Conservation (phyloP, 1,140 invertebrate genomes). For the Delia radicum region DNA sequence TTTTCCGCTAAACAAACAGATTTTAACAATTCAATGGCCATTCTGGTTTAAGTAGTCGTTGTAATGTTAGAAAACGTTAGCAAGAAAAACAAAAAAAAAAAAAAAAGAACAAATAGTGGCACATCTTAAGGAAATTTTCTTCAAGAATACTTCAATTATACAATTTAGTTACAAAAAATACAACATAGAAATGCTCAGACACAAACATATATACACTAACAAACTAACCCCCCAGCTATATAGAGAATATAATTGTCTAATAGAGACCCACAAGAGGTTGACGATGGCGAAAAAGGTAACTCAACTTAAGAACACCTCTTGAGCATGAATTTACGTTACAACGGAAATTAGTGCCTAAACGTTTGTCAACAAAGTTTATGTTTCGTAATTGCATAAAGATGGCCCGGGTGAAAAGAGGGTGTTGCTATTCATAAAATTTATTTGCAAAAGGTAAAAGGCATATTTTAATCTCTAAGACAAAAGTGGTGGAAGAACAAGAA, state of each 20-base stretch:
- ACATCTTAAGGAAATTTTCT: slow-evolving; percentile 14
- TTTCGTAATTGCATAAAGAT: neutral
- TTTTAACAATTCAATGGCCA: slow-evolving; percentile 21
- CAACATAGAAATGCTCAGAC: neutral
- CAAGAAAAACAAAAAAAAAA: no score
- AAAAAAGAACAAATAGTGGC: neutral
- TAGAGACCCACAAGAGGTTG: neutral
- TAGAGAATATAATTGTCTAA: neutral
- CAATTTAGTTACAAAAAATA: neutral
- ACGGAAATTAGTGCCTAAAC: slow-evolving; percentile 17
- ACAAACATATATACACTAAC: neutral
- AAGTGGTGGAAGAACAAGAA: neutral
- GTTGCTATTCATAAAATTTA: neutral
- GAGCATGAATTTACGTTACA: neutral
- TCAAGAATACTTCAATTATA: slow-evolving; percentile 19
- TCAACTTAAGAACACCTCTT: neutral
- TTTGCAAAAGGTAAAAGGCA: neutral
- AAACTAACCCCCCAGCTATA: neutral
- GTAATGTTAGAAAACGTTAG: no score
- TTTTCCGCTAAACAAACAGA: slow-evolving; percentile 12
- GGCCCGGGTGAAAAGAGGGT: neutral
- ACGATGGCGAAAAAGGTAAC: neutral
- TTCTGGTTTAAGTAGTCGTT: slow-evolving; percentile 14
- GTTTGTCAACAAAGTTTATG: slow-evolving; percentile 18
- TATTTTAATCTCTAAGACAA: neutral